Evolutionary conservation across 35 echinoderm and acorn worm genomes (phyloP), one percentile per base, ranked within the genome.

Genomic region (Diadema setosum): DNA sequence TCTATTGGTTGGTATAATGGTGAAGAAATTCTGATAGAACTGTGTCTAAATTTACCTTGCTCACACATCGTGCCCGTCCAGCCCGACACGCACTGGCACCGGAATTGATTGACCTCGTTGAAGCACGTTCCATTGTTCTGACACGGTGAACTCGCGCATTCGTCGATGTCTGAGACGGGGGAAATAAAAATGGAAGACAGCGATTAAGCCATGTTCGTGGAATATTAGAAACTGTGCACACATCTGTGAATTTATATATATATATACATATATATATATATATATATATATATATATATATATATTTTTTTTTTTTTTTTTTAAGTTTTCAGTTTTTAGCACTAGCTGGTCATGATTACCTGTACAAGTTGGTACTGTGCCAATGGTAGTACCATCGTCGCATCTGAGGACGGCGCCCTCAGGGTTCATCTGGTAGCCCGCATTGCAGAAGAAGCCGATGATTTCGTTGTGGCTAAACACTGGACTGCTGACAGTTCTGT

Each of bases 101-200:
- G 70, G 46, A 82, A 90, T 21, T 59, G 39, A 37, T 88, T 89
- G 33, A 94, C 46, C 44, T 74, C 63, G 39, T 94, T 89, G 25
- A 88, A 59, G 48, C 92, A 94, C n/a, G 81, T 80, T 3, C 92
- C 92, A 57, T 81, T 86, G 46, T 93, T 93, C 6, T 74, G 17
- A 70, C 91, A 93, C 21, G 90, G 90, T 17, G 18, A 15, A 83
- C 59, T 85, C 18, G 45, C 64, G 69, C 83, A 85, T 36, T 85
- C 83, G 45, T 85, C 69, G 36, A 85, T 85, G 45, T 85, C 83
- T 85, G 40, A 65, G 33, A 76, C 12, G 24, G 3, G 18, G 0
- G 70, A 2, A 76, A 76, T 4, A 70, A 17, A 32, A 1, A 70
- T 6, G 37, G 0, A 11, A 67, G 29, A 67, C 63, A 67, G n/a